These are phyloP conservation scores for Germaria angustata DNA, from an alignment of 2,888 invertebrate genomes.

Conservation along the genomic window DNA sequence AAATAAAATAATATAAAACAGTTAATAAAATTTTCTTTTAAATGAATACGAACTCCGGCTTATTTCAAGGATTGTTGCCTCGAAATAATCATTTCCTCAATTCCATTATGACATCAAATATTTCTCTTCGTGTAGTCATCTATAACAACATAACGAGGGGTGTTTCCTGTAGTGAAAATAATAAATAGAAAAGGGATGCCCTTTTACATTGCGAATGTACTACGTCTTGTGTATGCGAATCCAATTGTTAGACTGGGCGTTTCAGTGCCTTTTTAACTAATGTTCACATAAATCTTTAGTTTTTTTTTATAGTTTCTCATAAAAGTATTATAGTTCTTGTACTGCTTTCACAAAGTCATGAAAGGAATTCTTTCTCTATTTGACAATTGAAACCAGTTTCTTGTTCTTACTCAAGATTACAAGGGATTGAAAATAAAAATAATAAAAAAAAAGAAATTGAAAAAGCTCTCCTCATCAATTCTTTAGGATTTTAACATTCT, in stretches of 20 bases:
- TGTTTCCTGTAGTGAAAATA: slow-evolving; percentile 24
- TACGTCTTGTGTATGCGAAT: slow-evolving; percentile 22
- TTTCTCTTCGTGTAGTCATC: slow-evolving; percentile 19
- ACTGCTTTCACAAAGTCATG: background rate
- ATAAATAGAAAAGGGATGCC: background rate
- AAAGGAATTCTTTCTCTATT: background rate
- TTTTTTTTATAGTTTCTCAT: slow-evolving; percentile 46
- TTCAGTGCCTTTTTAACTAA: slow-evolving; percentile 24
- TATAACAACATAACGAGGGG: slow-evolving; percentile 8
- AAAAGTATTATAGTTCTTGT: slow-evolving; percentile 9
- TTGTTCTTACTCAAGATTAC: slow-evolving; percentile 17
- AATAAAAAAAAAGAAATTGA: background rate
- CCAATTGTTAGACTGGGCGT: slow-evolving; percentile 38
- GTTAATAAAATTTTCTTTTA: too few relatives aligned
- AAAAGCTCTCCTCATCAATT: slow-evolving; percentile 3
- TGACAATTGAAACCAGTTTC: slow-evolving; percentile 19
- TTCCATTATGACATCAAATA: background rate
- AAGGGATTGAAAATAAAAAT: slow-evolving; percentile 6
- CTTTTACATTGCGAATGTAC: background rate
- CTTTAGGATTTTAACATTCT: slow-evolving; percentile 9
- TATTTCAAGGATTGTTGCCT: too few relatives aligned
- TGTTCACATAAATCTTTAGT: slow-evolving; percentile 43
- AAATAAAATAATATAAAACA: too few relatives aligned
- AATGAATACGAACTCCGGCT: too few relatives aligned
- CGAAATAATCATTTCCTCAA: too few relatives aligned